Conservation (phyloP, 1,140 invertebrate species). For the Achroia grisella region DNA sequence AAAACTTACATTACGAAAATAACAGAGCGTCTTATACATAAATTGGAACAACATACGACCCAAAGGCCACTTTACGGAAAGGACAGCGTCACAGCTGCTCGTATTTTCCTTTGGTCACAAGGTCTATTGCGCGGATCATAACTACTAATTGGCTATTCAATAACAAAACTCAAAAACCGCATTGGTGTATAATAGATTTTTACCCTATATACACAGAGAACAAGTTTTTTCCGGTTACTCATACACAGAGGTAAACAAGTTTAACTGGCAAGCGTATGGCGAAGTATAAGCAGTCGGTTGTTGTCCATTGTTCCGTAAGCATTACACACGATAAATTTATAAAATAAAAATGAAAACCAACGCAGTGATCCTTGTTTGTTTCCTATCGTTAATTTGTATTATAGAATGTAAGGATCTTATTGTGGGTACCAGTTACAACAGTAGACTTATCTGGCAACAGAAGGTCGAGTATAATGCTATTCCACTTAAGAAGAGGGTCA, state of each 20-base stretch:
- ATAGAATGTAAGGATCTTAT: conserved; percentile 55
- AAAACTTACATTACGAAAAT: no score
- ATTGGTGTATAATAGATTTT: no score
- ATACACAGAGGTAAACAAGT: conserved; percentile 12
- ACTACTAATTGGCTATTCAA: no score
- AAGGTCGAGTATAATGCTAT: conserved; percentile 60
- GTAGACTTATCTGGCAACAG: conserved; percentile 47
- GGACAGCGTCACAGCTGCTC: no score
- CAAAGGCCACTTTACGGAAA: no score
- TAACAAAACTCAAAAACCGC: no score
- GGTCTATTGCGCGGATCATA: no score
- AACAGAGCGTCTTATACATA: no score
- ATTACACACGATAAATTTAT: conserved; percentile 7
- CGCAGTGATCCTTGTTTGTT: conserved; percentile 30
- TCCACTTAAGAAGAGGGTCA: conserved; percentile 59
- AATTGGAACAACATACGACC: no score
- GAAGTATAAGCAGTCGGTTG: conserved; percentile 27
- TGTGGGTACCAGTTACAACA: conserved; percentile 58
- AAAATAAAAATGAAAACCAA: conserved; percentile 39
- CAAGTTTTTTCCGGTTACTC: conserved; percentile 22
- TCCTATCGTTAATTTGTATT: conserved; percentile 32
- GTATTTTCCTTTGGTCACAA: no score
- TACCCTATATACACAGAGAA: conserved; percentile 12
- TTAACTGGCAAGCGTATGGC: conserved; percentile 14
- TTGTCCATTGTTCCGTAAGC: conserved; percentile 22